Percentiles rank a stretch among this genome's conserved stretches.
Evolutionary conservation across 2,113 vertebrate genomes (phyloP).

Genomic region (Myocastor coypus): DNA sequence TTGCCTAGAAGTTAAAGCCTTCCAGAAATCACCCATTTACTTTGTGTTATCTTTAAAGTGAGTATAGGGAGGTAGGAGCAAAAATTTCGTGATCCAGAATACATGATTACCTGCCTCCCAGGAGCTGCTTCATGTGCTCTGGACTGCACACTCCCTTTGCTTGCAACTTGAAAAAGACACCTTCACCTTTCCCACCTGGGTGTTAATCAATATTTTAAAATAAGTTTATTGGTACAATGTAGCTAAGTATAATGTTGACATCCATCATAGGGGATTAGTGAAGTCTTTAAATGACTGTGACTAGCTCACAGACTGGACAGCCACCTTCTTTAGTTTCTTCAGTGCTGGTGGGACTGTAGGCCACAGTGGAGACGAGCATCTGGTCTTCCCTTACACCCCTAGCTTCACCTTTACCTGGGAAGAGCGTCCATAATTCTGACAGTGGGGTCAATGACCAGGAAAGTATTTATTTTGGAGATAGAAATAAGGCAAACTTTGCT

Average conservation of each 20-base stretch:
- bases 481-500: neutral
- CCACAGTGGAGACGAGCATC: neutral
- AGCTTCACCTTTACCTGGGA: neutral
- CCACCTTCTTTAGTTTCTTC: neutral
- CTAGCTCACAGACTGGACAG: neutral
- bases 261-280: neutral
- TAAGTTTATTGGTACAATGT: neutral
- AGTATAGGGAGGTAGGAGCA: neutral
- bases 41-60: neutral
- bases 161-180: neutral
- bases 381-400: neutral
- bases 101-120: neutral
- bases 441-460: neutral
- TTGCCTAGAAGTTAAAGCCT: neutral
- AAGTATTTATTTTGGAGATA: neutral
- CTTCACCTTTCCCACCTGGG: neutral
- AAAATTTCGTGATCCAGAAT: neutral
- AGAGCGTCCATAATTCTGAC: neutral
- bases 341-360: too few relatives aligned
- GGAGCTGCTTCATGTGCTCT: neutral
- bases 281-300: neutral
- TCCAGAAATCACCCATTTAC: neutral
- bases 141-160: neutral
- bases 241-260: neutral
- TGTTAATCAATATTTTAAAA: neutral